phyloP scores from a whole-genome alignment of 2,888 invertebrate genomes.

The Drosophila demipolita region DNA sequence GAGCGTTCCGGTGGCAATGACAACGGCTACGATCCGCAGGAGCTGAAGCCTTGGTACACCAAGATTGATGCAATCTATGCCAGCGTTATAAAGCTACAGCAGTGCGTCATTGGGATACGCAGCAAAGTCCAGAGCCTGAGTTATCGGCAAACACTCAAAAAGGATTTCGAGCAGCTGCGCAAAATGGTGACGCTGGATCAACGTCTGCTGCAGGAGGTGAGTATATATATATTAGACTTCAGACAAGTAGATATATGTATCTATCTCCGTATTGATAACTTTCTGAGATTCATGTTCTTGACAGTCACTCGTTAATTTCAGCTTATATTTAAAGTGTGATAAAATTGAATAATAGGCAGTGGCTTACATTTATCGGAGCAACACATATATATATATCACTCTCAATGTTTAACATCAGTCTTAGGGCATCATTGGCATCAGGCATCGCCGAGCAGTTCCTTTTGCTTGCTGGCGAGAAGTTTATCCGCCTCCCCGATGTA shows the following conservation, averaged over 20 bases:
- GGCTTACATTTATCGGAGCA: constrained; percentile 16
- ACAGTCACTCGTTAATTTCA: not conserved
- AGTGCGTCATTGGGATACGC: constrained; percentile 77
- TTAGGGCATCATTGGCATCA: constrained; percentile 56
- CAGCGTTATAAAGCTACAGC: constrained; percentile 74
- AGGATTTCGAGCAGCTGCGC: constrained; percentile 74
- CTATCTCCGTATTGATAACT: not conserved
- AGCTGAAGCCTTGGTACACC: constrained; percentile 81
- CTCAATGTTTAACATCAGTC: constrained; percentile 44
- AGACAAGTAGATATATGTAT: not conserved
- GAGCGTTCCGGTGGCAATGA: constrained; percentile 46
- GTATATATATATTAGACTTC: constrained; percentile 19
- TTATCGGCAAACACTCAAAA: constrained; percentile 77
- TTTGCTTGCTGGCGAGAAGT: constrained; percentile 89
- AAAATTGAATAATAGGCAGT: constrained; percentile 16
- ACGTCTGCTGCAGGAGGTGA: constrained; percentile 68
- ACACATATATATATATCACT: not conserved
- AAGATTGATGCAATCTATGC: constrained; percentile 82
- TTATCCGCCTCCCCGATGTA: constrained; percentile 89
- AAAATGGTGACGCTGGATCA: constrained; percentile 73
- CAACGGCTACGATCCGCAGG: constrained; percentile 69
- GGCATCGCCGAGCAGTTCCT: constrained; percentile 89
- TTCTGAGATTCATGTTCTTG: not conserved
- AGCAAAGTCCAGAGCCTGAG: constrained; percentile 82
- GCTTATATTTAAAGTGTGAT: constrained; percentile 1